Conservation (phyloP, 2,797 vertebrate genomes). For the Sternotherus odoratus region DNA sequence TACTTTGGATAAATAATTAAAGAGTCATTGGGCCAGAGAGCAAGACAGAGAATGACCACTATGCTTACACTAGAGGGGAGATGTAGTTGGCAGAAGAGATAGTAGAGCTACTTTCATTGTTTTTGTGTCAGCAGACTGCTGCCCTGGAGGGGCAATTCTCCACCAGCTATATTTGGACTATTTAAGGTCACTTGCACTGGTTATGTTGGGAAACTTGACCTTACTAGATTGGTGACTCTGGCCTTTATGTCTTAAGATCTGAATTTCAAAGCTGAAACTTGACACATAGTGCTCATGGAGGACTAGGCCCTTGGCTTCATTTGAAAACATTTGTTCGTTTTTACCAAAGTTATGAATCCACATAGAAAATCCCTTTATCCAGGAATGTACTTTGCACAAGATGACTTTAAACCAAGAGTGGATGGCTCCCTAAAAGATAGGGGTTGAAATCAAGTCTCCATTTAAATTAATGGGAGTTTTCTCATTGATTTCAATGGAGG, state of each 20-base stretch:
- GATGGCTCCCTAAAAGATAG: not conserved
- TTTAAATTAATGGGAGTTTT: not conserved
- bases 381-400: not conserved
- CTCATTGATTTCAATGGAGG: not conserved
- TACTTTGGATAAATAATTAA: no score
- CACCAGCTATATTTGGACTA: not conserved
- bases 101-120: not conserved
- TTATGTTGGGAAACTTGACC: not conserved
- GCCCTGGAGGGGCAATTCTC: not conserved
- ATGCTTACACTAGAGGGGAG: no score
- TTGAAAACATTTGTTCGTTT: not conserved
- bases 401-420: not conserved
- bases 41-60: no score
- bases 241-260: not conserved
- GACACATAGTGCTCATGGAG: not conserved
- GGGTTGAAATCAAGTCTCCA: not conserved
- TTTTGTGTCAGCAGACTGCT: not conserved
- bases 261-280: not conserved
- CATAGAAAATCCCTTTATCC: not conserved
- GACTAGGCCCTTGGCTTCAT: not conserved
- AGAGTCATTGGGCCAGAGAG: no score
- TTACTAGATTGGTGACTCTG: not conserved
- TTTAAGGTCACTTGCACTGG: not conserved
- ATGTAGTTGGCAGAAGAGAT: not conserved
- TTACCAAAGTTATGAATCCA: not conserved